phyloP scores from a whole-genome alignment of 2,113 vertebrate species.

The Jacana jacana region DNA sequence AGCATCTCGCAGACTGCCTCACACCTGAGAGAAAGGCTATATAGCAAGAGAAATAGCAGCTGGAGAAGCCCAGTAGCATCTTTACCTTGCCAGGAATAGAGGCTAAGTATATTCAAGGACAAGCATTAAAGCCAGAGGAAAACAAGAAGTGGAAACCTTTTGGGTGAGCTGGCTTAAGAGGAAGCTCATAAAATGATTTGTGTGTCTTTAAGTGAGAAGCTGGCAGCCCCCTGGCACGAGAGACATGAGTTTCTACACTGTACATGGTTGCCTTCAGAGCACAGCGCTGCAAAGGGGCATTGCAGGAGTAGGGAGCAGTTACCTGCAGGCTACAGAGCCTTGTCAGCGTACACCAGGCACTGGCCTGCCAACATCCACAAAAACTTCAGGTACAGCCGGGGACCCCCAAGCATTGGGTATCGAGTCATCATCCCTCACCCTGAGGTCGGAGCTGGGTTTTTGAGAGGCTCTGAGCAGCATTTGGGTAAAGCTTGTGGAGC shows the following conservation, averaged over 20 bases:
- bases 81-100: neutral
- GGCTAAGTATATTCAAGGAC: neutral
- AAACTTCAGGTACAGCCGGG: neutral
- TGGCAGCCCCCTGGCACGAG: neutral
- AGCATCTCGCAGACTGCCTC: neutral
- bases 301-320: too few relatives aligned
- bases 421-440: neutral
- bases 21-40: neutral
- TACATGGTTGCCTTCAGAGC: neutral
- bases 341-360: neutral
- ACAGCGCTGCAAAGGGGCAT: neutral
- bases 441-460: neutral
- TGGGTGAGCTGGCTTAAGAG: neutral
- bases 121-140: neutral
- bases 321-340: neutral
- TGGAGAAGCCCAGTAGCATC: neutral
- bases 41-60: neutral
- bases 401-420: neutral
- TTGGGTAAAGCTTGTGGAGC: neutral
- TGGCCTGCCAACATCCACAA: fast-evolving
- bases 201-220: neutral
- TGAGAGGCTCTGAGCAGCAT: neutral
- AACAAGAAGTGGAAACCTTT: neutral
- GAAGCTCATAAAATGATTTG: neutral
- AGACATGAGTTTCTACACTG: fast-evolving